Conservation (phyloP, 2,113 vertebrate genomes). For the Atlantisia rogersi region DNA sequence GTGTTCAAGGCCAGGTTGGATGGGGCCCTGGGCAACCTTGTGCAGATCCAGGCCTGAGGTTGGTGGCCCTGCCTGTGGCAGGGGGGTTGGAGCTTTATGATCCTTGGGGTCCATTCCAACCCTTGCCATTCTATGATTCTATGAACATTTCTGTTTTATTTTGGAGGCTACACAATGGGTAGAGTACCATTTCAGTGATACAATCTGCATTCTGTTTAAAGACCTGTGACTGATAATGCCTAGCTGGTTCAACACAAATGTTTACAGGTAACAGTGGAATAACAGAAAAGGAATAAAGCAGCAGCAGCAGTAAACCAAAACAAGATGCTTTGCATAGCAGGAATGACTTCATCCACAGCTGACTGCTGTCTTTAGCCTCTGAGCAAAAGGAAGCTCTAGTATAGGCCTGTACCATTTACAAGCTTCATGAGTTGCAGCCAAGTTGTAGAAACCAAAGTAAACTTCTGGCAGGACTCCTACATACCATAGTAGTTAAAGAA, state of each 20-base stretch:
- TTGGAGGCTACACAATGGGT: background rate
- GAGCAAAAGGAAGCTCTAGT: conserved; percentile 30
- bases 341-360: conserved; percentile 64
- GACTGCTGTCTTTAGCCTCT: conserved; percentile 37
- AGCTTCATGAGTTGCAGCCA: background rate
- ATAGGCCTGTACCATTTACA: conserved; percentile 30
- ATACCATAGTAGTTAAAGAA: conserved; percentile 59
- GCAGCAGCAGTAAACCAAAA: conserved; percentile 10
- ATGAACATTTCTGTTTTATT: background rate
- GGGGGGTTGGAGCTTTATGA: too few species aligned
- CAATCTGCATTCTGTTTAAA: background rate
- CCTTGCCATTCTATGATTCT: too few species aligned
- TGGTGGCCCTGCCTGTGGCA: too few species aligned
- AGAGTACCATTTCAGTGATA: background rate
- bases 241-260: background rate
- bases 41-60: too few species aligned
- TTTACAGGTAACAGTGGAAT: background rate
- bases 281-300: conserved; percentile 19
- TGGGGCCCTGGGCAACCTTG: too few species aligned
- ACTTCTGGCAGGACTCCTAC: conserved; percentile 25
- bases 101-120: too few species aligned
- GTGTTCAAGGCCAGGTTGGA: too few species aligned
- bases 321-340: conserved; percentile 55
- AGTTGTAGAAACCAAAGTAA: conserved; percentile 47
- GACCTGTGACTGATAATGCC: background rate